Evolutionary conservation across 2,888 invertebrate genomes (phyloP).

Genomic region (Torymus auratus): DNA sequence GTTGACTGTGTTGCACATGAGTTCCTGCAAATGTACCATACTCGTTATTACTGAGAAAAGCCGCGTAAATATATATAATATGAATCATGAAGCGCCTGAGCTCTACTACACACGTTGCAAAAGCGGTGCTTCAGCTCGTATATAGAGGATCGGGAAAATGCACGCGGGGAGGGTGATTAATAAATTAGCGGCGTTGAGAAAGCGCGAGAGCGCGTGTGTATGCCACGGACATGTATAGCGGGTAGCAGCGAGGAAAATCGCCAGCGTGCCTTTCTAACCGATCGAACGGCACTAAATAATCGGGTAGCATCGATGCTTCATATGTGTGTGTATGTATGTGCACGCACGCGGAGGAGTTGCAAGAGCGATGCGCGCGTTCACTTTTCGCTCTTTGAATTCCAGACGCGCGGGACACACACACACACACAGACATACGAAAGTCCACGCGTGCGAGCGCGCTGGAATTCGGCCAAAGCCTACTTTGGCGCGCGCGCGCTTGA

Average conservation of each 20-base stretch:
- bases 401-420: background rate
- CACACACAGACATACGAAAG: conserved; percentile 29
- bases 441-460: conserved; percentile 55
- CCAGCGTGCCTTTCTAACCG: conserved; percentile 14
- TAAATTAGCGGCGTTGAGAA: conserved; percentile 11
- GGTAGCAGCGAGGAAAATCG: background rate
- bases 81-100: too few relatives aligned
- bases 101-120: too few relatives aligned
- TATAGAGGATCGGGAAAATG: too few relatives aligned
- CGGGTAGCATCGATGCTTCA: conserved; percentile 8
- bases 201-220: background rate
- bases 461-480: conserved; percentile 71
- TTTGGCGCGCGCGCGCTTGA: too few relatives aligned
- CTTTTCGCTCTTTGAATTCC: conserved; percentile 56
- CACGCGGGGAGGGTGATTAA: background rate
- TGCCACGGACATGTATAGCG: too few relatives aligned
- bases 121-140: too few relatives aligned
- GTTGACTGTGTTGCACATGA: conserved; percentile 88
- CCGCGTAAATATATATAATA: too few relatives aligned
- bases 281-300: conserved; percentile 25
- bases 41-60: background rate
- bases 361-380: conserved; percentile 2
- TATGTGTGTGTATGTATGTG: too few relatives aligned
- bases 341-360: background rate
- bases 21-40: conserved; percentile 78